Conservation (phyloP, 2,113 vertebrate genomes). For the Laticauda laticaudata region DNA sequence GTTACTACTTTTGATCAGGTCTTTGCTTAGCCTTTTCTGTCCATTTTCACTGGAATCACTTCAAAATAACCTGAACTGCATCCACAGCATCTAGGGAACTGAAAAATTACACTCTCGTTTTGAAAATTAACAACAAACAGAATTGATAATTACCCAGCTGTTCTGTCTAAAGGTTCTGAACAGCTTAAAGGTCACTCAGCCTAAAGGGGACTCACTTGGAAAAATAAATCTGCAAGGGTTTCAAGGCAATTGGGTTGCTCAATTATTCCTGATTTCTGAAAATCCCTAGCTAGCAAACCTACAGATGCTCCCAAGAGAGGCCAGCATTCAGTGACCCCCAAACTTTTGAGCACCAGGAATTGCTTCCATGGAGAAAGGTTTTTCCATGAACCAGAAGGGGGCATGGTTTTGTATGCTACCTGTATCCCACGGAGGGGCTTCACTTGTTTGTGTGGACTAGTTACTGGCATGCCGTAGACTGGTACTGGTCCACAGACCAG, state of each 20-base stretch:
- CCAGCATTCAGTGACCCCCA: not conserved
- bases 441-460: too few relatives aligned
- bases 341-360: too few relatives aligned
- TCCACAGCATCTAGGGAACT: not conserved
- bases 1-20: not conserved
- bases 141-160: conserved; percentile 46
- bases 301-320: not conserved
- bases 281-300: conserved; percentile 27
- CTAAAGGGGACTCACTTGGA: conserved; percentile 43
- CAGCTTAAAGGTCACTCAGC: conserved; percentile 54
- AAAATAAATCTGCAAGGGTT: conserved; percentile 43
- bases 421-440: too few relatives aligned
- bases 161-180: conserved; percentile 47
- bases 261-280: accelerated
- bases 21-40: not conserved
- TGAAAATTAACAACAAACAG: conserved; percentile 41
- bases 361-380: too few relatives aligned
- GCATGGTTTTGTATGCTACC: too few relatives aligned
- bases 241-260: conserved; percentile 45
- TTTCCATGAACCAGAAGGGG: too few relatives aligned
- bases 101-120: conserved; percentile 11
- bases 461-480: too few relatives aligned
- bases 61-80: conserved; percentile 14
- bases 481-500: too few relatives aligned
- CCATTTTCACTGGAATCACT: not conserved